Percentiles rank a stretch among this genome's conserved stretches.
phyloP scores from a whole-genome alignment of 2,888 invertebrate genomes.

The Leptarthrus brevirostris region DNA sequence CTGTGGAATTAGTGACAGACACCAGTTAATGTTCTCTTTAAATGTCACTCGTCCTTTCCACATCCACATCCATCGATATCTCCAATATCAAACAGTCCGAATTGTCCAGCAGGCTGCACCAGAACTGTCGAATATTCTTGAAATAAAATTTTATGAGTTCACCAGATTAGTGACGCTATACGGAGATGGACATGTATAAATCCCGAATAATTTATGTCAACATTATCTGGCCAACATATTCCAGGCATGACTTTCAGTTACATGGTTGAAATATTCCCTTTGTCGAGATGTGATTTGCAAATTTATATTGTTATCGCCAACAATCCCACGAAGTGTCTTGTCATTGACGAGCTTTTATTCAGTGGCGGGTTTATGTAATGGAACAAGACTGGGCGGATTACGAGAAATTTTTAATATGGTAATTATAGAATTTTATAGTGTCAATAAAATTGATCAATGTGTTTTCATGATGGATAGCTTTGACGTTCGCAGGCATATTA shows the following conservation, averaged over 20 bases:
- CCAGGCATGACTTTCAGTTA: slow-evolving; percentile 24
- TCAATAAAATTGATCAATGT: background rate
- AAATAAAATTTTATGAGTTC: slow-evolving; percentile 26
- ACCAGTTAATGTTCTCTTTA: too few species aligned
- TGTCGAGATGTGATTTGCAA: slow-evolving; percentile 17
- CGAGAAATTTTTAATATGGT: background rate
- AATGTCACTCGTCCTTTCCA: too few species aligned
- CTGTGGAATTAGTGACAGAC: too few species aligned
- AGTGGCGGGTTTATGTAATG: slow-evolving; percentile 1
- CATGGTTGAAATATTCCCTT: slow-evolving; percentile 32
- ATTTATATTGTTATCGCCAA: slow-evolving; percentile 34
- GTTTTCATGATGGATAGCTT: too few species aligned
- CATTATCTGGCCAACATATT: slow-evolving; percentile 36
- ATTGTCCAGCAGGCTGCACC: too few species aligned
- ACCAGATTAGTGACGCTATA: background rate
- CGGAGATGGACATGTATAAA: background rate
- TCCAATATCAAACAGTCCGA: too few species aligned
- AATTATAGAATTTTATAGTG: background rate
- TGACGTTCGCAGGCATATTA: too few species aligned
- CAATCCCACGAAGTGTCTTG: slow-evolving; percentile 16
- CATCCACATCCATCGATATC: too few species aligned
- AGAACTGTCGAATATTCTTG: background rate
- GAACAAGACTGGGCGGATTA: background rate
- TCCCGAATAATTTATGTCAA: slow-evolving; percentile 35
- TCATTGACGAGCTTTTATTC: background rate